Evolutionary conservation across 2,113 vertebrate species (phyloP).

Genomic region (Istiophorus platypterus): DNA sequence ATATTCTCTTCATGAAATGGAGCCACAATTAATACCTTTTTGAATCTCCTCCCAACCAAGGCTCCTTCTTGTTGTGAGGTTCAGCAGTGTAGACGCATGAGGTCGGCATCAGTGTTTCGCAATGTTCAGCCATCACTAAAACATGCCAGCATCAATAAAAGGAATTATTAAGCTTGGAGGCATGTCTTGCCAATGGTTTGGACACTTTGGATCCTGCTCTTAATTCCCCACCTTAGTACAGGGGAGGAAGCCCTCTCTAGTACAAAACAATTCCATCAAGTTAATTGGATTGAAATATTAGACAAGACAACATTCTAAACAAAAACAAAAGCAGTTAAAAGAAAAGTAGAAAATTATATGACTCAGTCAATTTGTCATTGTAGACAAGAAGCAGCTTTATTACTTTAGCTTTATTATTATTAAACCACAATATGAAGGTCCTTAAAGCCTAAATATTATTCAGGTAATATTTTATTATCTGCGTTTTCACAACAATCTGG

Average conservation of each 20-base stretch:
- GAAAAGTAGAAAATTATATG: neutral
- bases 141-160: too few species aligned
- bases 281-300: neutral
- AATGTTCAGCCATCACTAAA: too few species aligned
- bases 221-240: neutral
- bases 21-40: too few species aligned
- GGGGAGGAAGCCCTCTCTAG: neutral
- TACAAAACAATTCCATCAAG: neutral
- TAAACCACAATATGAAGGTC: rapidly evolving
- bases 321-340: neutral
- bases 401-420: neutral
- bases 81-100: too few species aligned
- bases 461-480: neutral
- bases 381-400: neutral
- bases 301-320: neutral
- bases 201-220: too few species aligned
- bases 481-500: neutral
- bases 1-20: too few species aligned
- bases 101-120: too few species aligned
- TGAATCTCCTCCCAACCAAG: too few species aligned
- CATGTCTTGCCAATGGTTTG: too few species aligned
- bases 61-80: too few species aligned
- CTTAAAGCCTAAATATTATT: neutral
- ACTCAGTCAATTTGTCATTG: neutral
- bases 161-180: too few species aligned